These are phyloP conservation scores for Eptesicus fuscus DNA, from an alignment of 2,113 vertebrate genomes.

Conservation along the genomic window DNA sequence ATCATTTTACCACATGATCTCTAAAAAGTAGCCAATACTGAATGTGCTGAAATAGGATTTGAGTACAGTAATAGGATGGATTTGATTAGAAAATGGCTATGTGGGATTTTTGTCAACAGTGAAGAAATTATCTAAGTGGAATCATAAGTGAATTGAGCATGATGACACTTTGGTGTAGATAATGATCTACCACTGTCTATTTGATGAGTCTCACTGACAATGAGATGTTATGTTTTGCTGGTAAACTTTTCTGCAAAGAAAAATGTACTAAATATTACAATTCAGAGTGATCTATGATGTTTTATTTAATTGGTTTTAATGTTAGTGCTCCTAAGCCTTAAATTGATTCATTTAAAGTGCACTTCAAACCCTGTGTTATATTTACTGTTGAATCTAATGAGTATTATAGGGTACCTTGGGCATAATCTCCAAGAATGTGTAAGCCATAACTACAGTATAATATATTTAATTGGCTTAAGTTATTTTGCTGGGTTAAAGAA, in stretches of 20 bases:
- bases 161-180: not conserved
- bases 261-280: slow-evolving; percentile 34
- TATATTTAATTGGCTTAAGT: not conserved
- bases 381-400: slow-evolving; percentile 27
- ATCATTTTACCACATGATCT: slow-evolving; percentile 36
- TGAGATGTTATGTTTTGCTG: slow-evolving; percentile 26
- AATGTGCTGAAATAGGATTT: slow-evolving; percentile 41
- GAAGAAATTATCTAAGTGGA: slow-evolving; percentile 42
- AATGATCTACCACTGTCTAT: slow-evolving; percentile 4
- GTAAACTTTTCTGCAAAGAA: slow-evolving; percentile 46
- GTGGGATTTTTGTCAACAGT: slow-evolving; percentile 48
- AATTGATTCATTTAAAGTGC: slow-evolving; percentile 33
- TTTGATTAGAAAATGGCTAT: slow-evolving; percentile 50
- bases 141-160: slow-evolving; percentile 25
- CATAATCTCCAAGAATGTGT: not conserved
- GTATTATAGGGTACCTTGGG: not conserved
- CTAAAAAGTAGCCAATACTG: not conserved
- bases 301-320: slow-evolving; percentile 49
- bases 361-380: not conserved
- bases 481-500: slow-evolving; percentile 40
- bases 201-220: slow-evolving; percentile 43
- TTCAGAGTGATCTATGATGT: slow-evolving; percentile 25
- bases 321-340: slow-evolving; percentile 19
- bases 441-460: not conserved
- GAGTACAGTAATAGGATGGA: slow-evolving; percentile 18